Evolutionary conservation across 2,888 invertebrate species (phyloP), one percentile per base, ranked within the genome.

Genomic region (Nasonia oneida): DNA sequence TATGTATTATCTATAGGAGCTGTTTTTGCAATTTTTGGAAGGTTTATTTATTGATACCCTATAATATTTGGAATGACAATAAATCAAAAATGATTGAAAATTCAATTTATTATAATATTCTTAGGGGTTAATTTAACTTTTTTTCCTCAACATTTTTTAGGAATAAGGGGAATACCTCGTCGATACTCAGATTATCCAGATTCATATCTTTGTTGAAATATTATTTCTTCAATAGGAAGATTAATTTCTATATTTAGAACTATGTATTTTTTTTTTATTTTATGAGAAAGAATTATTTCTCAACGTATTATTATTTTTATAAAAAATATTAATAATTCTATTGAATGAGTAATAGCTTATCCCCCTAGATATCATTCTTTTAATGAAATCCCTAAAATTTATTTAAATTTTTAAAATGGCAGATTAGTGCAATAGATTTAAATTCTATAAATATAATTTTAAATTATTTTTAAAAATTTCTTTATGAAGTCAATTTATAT

Each of bases 351-450:
- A 0, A 95, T 95, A 95, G 33, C 93, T 23, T 33, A 84, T 78
- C 10, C 89, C 0, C 42, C 80, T 74, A 87, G 15, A 3, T 29
- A 88, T 76, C 91, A 91, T 87, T 87, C 88, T 15, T 90, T 88
- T 87, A 78, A 87, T 81, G 88, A 90, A 89, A 78, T 87, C 29
- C 87, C 88, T 88, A 93, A 94, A 93, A 92, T 95, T 94, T 94
- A 94, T 92, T 94, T 12, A 33, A 18, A n/a, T 4, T 86, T 81
- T 85, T 95, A 95, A 95, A 95, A 94, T 95, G 95, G 94, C 94
- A 94, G 94, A 94, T 89, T 94, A 94, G 94, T 94, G 94, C 95
- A 94, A 94, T 95, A 95, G 94, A 95, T 94, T 96, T 96, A 96
- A 96, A 94, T 94, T 94, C 94, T 95, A 95, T 95, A 94, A 93